Percentiles rank a stretch among this genome's conserved stretches.
Evolutionary conservation across 2,888 invertebrate species (phyloP).

Genomic region (Dicycla oo): DNA sequence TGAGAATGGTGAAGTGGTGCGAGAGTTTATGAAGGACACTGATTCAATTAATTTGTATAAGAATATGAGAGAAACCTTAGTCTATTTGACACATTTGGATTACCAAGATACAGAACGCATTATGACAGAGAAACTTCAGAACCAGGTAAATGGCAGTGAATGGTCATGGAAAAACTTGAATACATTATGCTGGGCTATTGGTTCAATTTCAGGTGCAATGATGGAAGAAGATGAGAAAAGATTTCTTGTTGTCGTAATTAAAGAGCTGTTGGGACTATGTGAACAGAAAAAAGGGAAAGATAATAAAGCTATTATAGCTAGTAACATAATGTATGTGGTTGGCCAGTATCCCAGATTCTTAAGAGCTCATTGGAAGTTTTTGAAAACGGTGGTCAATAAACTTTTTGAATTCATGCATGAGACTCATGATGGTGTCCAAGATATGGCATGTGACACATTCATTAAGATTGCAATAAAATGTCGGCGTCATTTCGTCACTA

Average conservation of each 20-base stretch:
- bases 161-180: slow-evolving; percentile 99
- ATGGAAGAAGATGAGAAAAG: slow-evolving; percentile 99
- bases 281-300: slow-evolving; percentile 99
- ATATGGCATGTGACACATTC: slow-evolving; percentile 99
- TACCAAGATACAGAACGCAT: slow-evolving; percentile 99
- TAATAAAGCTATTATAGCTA: slow-evolving; percentile 99
- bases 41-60: slow-evolving; percentile 99
- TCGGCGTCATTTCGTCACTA: slow-evolving; percentile 98
- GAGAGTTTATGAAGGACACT: slow-evolving; percentile 99
- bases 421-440: slow-evolving; percentile 99
- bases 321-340: slow-evolving; percentile 99
- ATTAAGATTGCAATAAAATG: slow-evolving; percentile 99
- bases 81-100: slow-evolving; percentile 99
- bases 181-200: slow-evolving; percentile 99
- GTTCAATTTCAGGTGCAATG: slow-evolving; percentile 99
- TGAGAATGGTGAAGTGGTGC: slow-evolving; percentile 99
- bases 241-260: slow-evolving; percentile 99
- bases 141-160: slow-evolving; percentile 99
- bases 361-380: slow-evolving; percentile 99
- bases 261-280: slow-evolving; percentile 98
- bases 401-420: slow-evolving; percentile 99
- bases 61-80: slow-evolving; percentile 99
- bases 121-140: slow-evolving; percentile 99
- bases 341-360: slow-evolving; percentile 99
- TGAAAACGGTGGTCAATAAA: slow-evolving; percentile 99